Evolutionary conservation across 2,888 invertebrate species (phyloP), one percentile per base, ranked within the genome.

Genomic region (Atethmia centrago): DNA sequence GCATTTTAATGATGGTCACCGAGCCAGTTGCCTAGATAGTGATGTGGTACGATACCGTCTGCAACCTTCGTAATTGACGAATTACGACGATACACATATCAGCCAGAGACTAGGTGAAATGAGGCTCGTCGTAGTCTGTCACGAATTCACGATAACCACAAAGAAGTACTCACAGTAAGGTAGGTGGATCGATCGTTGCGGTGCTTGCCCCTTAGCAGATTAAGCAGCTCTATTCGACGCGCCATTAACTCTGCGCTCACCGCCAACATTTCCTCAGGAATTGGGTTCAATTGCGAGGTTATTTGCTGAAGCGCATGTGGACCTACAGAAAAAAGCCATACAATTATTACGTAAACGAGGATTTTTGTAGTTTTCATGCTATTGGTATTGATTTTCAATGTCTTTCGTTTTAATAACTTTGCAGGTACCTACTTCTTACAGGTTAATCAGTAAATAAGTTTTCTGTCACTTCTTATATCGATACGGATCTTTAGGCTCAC

Each of bases 201-300:
- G 64, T 91, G 89, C 76, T 94, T 95, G 59, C 87, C 88, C 25
- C 93, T 90, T 36, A 95, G 65, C 9, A 93, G 71, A 51, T 92
- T 92, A 2, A 95, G 84, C 4, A 95, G 74, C 42, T 94, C 94
- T 45, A 93, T 90, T 5, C 95, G 92, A 0, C 94, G 91, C n/a
- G 92, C 92, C 92, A 94, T 93, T 14, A 96, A 76, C 81, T 95
- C 95, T 0, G 91, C 91, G 0, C 91, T 92, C 79, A 94, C 87
- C 2, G 85, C 81, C 12, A 92, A 68, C 7, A 95, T 88, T 45
- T 95, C 93, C 53, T 94, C 94, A 1, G 95, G 94, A 55, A 96
- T 92, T 1, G 91, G 89, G 42, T 89, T 91, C 55, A 96, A 84
- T 77, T 94, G 92, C 0, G 91, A 85, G 53, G 87, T 88, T 55